Evolutionary conservation across 1,140 invertebrate species (phyloP), one percentile per base, ranked within the genome.

Genomic region (Drosophila orosa): DNA sequence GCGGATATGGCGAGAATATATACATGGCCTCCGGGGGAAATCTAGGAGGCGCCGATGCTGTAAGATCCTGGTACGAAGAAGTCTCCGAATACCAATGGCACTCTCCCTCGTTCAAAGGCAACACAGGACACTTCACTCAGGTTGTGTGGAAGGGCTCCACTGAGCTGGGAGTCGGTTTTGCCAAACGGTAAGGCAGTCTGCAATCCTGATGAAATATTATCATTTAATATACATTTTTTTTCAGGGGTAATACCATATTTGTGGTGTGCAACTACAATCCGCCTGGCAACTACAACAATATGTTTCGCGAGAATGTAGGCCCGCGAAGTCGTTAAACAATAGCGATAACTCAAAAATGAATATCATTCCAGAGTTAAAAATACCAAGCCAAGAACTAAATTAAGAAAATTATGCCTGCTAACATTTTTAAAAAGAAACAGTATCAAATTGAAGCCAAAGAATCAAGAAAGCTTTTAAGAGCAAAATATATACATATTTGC

Each of bases 1-100:
- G 93, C 66, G 94, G 95, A 24, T 97, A 97, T 90, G 96, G 97
- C 1, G 97, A 97, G 90, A 97, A 97, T 90, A 94, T 97, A 60
- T 97, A 95, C 81, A 94, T 96, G 91, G 94, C 95, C 6, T 67
- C 60, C 13, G 95, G 94, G 58, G 95, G 95, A n/a, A 90, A 61
- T 37, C 42, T 94, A 0, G 90, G 92, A 10, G 93, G 94, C 0
- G 87, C 92, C n/a, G 93, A 95, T 80, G 94, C 94, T 8, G 92
- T 94, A 10, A 93, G 92, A 9, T 93, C 93, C 67, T 95, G 95
- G 95, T 95, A 95, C 72, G 92, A 94, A 29, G 95, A 95, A 76
- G 92, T 93, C 31, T 37, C 93, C 92, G 37, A 79, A 3, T 93
- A 95, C 86, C 92, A 93, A 73, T 94, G 93, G 90, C 80, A 67